Evolutionary conservation across 1,140 invertebrate genomes (phyloP), one percentile per base, ranked within the genome.

Genomic region (Megathymus violae): DNA sequence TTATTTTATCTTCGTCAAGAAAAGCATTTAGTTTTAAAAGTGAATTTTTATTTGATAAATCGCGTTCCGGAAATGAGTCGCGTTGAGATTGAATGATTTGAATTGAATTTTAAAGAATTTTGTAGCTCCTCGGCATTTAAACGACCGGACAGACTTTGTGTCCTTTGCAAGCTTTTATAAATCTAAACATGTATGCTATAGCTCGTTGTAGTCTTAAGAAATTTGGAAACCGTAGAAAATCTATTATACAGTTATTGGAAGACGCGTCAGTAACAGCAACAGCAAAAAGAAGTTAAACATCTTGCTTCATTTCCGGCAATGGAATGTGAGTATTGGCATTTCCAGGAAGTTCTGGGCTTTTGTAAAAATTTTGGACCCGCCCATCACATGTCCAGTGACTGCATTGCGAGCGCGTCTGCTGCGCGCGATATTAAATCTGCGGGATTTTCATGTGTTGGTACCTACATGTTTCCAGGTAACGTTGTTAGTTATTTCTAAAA

Each of bases 181-280:
- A 72, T 4, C 63, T 22, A 52, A 67, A 62, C n/a, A 70, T 56
- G n/a, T 48, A 65, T 7, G 60, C 67, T 43, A 65, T 1, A 14
- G 46, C 13, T 38, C 71, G 46, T 19, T 38, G 16, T 11, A 68
- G 59, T 14, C 68, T 7, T 31, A 41, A 41, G 40, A 47, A 70
- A 61, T 65, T 74, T 16, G 64, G 67, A 70, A 65, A 72, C 19
- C 56, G 43, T 11, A 44, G 41, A 69, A 73, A 73, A 40, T 67
- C 14, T 19, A 69, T 64, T 3, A 67, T 47, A 14, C 11, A 1
- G 31, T 52, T 38, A 11, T 52, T 25, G 1, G 4, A 9, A 31
- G 27, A 31, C 1, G 27, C 7, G 7, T 31, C 13, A 31, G 0
- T 25, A 19, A 27, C 43, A 62, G 11, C 1, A 17, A 9, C 44